Evolutionary conservation across 2,888 invertebrate genomes (phyloP).

Genomic region (Cheilosia impressa): DNA sequence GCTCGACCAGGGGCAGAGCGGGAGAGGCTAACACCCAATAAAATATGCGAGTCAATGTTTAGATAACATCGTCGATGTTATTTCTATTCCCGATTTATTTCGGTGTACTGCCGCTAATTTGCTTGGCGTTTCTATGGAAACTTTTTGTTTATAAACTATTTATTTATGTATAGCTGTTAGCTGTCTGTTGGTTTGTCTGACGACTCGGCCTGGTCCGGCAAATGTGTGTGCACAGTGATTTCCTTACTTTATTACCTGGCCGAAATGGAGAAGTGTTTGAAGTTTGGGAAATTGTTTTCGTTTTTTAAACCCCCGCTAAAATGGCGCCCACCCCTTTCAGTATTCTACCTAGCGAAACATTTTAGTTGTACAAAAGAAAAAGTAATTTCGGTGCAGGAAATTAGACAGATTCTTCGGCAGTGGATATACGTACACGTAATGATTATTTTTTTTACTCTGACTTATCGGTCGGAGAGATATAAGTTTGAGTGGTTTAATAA

Average conservation of each 20-base stretch:
- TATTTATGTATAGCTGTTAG: conserved; percentile 36
- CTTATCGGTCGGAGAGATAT: conserved; percentile 44
- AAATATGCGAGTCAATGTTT: conserved; percentile 73
- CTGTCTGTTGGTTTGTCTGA: conserved; percentile 29
- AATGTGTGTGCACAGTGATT: conserved; percentile 60
- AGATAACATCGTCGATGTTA: conserved; percentile 48
- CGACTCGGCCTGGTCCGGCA: conserved; percentile 24
- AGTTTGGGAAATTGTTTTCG: conserved; percentile 51
- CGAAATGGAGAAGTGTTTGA: conserved; percentile 44
- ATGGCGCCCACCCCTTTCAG: background rate
- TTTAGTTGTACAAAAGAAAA: conserved; percentile 1
- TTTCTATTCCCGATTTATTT: conserved; percentile 68
- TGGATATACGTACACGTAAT: background rate
- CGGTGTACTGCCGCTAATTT: conserved; percentile 65
- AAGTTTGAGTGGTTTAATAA: conserved; percentile 63
- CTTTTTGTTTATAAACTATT: conserved; percentile 61
- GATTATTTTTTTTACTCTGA: conserved; percentile 33
- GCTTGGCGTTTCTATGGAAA: conserved; percentile 43
- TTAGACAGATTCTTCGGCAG: conserved; percentile 27
- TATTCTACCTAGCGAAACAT: conserved; percentile 2
- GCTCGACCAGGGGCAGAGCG: background rate
- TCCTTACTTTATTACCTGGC: conserved; percentile 64
- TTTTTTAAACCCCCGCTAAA: background rate
- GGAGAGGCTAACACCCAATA: conserved; percentile 47
- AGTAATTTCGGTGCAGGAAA: conserved; percentile 48